Conservation (phyloP, 2,888 invertebrate genomes). For the Plagodis pulveraria region DNA sequence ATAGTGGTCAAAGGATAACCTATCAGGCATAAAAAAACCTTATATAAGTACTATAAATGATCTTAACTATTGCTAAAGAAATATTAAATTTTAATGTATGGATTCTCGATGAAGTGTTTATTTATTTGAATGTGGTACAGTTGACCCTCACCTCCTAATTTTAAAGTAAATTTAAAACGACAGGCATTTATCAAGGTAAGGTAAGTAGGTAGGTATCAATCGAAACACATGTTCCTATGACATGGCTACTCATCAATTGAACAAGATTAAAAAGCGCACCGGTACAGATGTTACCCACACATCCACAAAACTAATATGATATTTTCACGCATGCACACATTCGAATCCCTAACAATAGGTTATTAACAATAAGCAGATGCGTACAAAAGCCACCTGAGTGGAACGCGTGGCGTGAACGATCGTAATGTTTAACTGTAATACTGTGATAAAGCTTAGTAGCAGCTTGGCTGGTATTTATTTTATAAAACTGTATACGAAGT, state of each 20-base stretch:
- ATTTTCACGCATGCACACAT: conserved; percentile 14
- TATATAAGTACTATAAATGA: too few species aligned
- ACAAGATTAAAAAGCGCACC: conserved; percentile 35
- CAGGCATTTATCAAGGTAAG: too few species aligned
- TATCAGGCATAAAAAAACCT: too few species aligned
- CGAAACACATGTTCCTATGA: conserved; percentile 7
- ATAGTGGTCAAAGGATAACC: too few species aligned
- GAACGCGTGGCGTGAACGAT: conserved; percentile 55
- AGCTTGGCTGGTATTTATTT: too few species aligned
- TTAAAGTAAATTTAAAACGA: too few species aligned
- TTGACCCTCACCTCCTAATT: too few species aligned
- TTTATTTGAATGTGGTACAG: too few species aligned
- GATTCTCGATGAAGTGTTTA: too few species aligned
- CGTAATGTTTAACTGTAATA: conserved; percentile 59
- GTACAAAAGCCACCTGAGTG: conserved; percentile 68
- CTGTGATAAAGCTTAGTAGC: conserved; percentile 45
- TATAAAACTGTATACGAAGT: too few species aligned
- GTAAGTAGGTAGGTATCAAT: not conserved
- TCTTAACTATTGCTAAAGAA: too few species aligned
- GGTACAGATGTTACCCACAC: conserved; percentile 37
- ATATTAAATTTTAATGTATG: too few species aligned
- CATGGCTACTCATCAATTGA: conserved; percentile 30
- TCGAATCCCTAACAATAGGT: conserved; percentile 63
- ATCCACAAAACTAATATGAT: not conserved
- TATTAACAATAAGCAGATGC: conserved; percentile 78